Percentiles rank a stretch among this genome's conserved stretches.
Conservation (phyloP, 2,888 invertebrate genomes). For the Ormyrus thymus region DNA sequence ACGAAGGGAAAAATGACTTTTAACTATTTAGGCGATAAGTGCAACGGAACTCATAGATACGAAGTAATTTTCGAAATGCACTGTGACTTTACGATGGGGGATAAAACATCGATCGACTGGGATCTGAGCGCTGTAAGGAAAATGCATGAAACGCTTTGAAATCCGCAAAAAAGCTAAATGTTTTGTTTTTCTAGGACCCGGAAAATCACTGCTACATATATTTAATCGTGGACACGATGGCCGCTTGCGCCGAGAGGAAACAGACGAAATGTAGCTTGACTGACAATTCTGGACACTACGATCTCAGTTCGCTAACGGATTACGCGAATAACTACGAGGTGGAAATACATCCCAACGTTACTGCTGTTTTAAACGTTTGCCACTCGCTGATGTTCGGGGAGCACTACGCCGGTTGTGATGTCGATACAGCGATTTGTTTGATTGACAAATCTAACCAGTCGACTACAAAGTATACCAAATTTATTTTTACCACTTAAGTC, state of each 20-base stretch:
- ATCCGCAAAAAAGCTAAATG: neutral
- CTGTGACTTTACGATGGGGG: slow-evolving; percentile 8
- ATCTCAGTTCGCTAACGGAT: slow-evolving; percentile 19
- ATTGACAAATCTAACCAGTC: neutral
- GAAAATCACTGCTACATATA: slow-evolving; percentile 1
- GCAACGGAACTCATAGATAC: slow-evolving; percentile 22
- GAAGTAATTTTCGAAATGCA: slow-evolving; percentile 19
- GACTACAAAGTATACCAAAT: neutral
- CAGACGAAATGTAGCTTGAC: neutral
- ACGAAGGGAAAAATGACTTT: slow-evolving; percentile 9
- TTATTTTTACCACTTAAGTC: neutral
- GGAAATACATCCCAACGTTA: neutral
- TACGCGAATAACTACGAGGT: slow-evolving; percentile 8
- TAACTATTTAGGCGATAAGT: slow-evolving; percentile 21
- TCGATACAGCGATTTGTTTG: slow-evolving; percentile 9
- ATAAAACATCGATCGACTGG: neutral
- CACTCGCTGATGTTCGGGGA: slow-evolving; percentile 25
- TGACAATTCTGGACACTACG: slow-evolving; percentile 1
- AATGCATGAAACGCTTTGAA: neutral
- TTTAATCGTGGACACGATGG: neutral
- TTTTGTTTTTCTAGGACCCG: neutral
- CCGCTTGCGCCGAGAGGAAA: slow-evolving; percentile 23
- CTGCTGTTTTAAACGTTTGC: slow-evolving; percentile 30
- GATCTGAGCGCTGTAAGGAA: slow-evolving; percentile 9
- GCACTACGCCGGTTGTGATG: neutral